A percentile compares a stretch with the other conserved stretches of the same genome.
Evolutionary conservation across 2,113 vertebrate genomes (phyloP).

Genomic region (Sander lucioperca): DNA sequence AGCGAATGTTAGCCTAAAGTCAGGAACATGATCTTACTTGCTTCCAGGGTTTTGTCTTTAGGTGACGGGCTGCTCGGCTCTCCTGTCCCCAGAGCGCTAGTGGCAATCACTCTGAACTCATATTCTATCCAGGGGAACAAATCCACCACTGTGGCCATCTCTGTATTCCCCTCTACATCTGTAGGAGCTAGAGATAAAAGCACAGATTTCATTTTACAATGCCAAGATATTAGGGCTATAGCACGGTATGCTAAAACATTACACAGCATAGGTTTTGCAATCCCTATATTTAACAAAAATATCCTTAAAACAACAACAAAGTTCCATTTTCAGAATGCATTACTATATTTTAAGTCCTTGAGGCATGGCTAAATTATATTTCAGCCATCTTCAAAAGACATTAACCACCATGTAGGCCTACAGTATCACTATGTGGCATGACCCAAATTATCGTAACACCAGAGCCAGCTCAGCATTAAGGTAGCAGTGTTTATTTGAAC

Average conservation of each 20-base stretch:
- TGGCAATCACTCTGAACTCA: constrained; percentile 95
- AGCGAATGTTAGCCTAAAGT: not conserved
- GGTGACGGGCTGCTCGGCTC: constrained; percentile 91
- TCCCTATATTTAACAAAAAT: constrained; percentile 24
- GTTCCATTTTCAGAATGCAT: constrained; percentile 35
- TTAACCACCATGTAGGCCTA: constrained; percentile 26
- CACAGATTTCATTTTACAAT: constrained; percentile 8
- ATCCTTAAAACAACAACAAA: constrained; percentile 33
- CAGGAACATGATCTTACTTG: constrained; percentile 83
- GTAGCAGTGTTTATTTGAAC: constrained; percentile 52
- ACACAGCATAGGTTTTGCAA: not conserved
- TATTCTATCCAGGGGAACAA: constrained; percentile 98
- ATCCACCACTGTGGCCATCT: constrained; percentile 90
- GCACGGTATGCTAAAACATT: constrained; percentile 18
- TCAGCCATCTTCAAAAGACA: constrained; percentile 37
- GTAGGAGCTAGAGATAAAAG: constrained; percentile 84
- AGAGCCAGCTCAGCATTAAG: constrained; percentile 16
- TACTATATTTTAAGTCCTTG: constrained; percentile 25
- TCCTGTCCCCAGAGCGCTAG: constrained; percentile 93
- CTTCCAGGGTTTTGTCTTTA: constrained; percentile 88
- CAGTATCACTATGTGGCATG: constrained; percentile 29
- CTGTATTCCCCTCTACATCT: constrained; percentile 94
- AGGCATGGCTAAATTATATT: constrained; percentile 28
- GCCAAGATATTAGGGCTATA: not conserved
- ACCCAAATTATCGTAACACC: constrained; percentile 36